phyloP scores from a whole-genome alignment of 2,113 vertebrate species.

The Corythornis vintsioides region DNA sequence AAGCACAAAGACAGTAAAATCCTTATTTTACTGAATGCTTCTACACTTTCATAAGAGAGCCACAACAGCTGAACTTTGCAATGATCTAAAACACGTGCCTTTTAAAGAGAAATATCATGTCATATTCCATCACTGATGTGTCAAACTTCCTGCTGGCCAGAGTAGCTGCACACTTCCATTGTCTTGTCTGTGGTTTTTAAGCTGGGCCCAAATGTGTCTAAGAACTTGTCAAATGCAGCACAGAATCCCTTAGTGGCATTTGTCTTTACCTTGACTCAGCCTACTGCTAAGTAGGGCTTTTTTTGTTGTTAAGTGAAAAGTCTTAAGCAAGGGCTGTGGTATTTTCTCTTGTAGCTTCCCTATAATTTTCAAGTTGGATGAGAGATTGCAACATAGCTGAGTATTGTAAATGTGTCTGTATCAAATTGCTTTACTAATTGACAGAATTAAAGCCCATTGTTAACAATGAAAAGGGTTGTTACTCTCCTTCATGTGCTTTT shows the following conservation, averaged over 20 bases:
- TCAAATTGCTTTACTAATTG: slow-evolving; percentile 23
- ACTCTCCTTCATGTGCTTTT: not conserved
- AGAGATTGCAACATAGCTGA: not conserved
- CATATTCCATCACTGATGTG: not conserved
- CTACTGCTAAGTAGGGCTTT: not conserved
- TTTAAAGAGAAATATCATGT: slow-evolving; percentile 40
- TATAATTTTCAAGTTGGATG: slow-evolving; percentile 37
- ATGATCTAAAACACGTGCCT: slow-evolving; percentile 68
- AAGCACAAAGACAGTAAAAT: slow-evolving; percentile 52
- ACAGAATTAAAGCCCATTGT: slow-evolving; percentile 56
- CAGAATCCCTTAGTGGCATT: not conserved
- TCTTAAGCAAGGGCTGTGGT: slow-evolving; percentile 10
- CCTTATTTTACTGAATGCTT: slow-evolving; percentile 17
- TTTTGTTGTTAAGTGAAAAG: not conserved
- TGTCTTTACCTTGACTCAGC: slow-evolving; percentile 25
- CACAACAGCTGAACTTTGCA: slow-evolving; percentile 23
- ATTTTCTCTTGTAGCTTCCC: slow-evolving; percentile 24
- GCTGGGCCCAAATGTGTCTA: slow-evolving; percentile 25
- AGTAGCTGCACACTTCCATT: slow-evolving; percentile 3
- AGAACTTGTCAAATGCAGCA: not conserved
- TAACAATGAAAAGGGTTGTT: slow-evolving; percentile 25
- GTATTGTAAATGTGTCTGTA: slow-evolving; percentile 48
- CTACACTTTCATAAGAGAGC: slow-evolving; percentile 29
- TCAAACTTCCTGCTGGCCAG: slow-evolving; percentile 55
- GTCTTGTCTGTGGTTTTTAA: slow-evolving; percentile 20